These are phyloP conservation scores for Apostichopus leukothele DNA, from an alignment of 53 echinoderm and acorn worm genomes.

Conservation along the genomic window DNA sequence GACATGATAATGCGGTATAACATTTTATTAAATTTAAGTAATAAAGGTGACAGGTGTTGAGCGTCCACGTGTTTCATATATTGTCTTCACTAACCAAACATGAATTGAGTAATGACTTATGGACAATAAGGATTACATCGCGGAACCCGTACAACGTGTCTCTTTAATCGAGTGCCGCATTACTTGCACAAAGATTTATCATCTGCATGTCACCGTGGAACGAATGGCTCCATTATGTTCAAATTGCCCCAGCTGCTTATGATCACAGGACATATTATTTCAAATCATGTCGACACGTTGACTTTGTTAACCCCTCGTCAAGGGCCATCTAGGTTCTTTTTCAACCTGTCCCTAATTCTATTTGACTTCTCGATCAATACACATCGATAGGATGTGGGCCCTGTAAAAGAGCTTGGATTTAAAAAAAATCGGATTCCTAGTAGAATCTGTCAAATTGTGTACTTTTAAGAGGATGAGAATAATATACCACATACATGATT, in stretches of 20 bases:
- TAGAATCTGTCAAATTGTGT: no score
- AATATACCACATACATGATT: no score
- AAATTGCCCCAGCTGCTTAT: background rate
- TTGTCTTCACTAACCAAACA: no score
- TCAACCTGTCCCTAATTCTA: slow-evolving; percentile 9
- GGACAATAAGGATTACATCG: no score
- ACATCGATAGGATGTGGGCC: slow-evolving; percentile 23
- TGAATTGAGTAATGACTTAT: no score
- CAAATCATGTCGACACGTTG: background rate
- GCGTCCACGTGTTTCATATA: no score
- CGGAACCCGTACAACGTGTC: background rate
- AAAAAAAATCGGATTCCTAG: no score
- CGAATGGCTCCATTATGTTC: background rate
- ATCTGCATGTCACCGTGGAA: background rate
- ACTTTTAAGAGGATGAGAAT: no score
- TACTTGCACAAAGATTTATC: background rate
- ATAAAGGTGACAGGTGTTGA: no score
- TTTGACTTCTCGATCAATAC: slow-evolving; percentile 35
- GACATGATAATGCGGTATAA: no score
- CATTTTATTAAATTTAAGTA: no score
- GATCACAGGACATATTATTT: slow-evolving; percentile 8
- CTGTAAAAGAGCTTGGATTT: background rate
- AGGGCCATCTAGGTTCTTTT: background rate
- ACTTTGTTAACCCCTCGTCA: background rate
- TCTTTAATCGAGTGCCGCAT: background rate